A percentile compares a stretch with the other conserved stretches of the same genome.
Conservation (phyloP, 2,113 vertebrate species). For the Athene noctua region DNA sequence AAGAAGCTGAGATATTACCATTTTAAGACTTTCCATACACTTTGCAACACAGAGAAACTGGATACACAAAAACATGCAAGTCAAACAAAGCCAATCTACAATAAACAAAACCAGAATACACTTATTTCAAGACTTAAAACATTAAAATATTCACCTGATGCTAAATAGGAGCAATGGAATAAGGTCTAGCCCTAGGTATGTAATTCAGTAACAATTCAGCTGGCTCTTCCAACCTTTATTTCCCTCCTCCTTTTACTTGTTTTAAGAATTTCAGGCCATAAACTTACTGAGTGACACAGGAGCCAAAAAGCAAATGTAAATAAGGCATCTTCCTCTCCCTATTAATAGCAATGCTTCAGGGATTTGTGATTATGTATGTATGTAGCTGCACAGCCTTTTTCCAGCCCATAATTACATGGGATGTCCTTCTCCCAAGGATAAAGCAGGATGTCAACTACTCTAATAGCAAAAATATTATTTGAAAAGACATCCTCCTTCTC, state of each 20-base stretch:
- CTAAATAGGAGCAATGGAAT: not conserved
- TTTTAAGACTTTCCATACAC: not conserved
- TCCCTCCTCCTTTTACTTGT: not conserved
- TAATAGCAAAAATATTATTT: not conserved
- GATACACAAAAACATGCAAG: conserved; percentile 21
- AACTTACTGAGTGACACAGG: not conserved
- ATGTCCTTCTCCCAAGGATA: not conserved
- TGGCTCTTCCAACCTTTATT: not conserved
- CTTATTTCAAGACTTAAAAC: not conserved
- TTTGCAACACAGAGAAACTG: conserved; percentile 6
- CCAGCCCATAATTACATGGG: not conserved
- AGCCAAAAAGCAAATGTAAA: not conserved
- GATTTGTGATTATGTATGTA: not conserved
- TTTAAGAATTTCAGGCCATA: not conserved
- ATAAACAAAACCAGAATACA: conserved; percentile 14
- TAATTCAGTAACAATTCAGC: not conserved
- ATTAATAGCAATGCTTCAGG: not conserved
- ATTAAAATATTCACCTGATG: not conserved
- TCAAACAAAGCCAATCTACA: conserved; percentile 31
- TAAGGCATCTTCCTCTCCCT: not conserved
- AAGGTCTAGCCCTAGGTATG: not conserved
- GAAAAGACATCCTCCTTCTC: not conserved
- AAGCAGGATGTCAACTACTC: not conserved
- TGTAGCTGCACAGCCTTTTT: not conserved
- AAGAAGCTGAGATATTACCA: not conserved